Conservation (phyloP, 2,113 vertebrate genomes). For the Blennius ocellaris region DNA sequence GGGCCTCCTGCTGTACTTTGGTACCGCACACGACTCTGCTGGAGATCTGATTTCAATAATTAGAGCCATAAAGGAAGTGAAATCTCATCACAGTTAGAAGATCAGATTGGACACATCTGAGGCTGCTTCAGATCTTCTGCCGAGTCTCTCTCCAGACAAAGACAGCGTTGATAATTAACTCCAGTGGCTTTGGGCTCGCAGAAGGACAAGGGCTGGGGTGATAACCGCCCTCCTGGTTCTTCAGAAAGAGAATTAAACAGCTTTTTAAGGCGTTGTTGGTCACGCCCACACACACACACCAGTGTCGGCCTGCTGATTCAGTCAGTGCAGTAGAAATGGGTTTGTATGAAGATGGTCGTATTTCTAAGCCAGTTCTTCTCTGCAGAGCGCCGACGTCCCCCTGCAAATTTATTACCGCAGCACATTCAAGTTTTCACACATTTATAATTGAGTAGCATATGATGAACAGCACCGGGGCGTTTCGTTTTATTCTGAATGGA, state of each 20-base stretch:
- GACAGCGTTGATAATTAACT: slow-evolving; percentile 70
- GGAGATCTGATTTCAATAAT: slow-evolving; percentile 72
- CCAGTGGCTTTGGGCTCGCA: slow-evolving; percentile 46
- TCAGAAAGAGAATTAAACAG: slow-evolving; percentile 50
- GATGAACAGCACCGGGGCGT: slow-evolving; percentile 77
- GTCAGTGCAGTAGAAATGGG: not conserved
- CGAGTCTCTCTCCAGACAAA: slow-evolving; percentile 58
- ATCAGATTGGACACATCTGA: slow-evolving; percentile 69
- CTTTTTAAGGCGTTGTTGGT: slow-evolving; percentile 41
- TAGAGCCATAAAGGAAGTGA: slow-evolving; percentile 60
- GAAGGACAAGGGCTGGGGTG: slow-evolving; percentile 54
- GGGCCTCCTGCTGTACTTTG: not conserved
- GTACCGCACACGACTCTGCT: slow-evolving; percentile 40
- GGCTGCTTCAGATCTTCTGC: slow-evolving; percentile 64
- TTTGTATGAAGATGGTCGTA: too few species aligned
- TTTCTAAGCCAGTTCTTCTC: slow-evolving; percentile 37
- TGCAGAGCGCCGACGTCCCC: slow-evolving; percentile 44
- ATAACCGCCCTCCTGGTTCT: slow-evolving; percentile 63
- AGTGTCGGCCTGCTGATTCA: slow-evolving; percentile 12
- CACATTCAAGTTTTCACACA: slow-evolving; percentile 75
- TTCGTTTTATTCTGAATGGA: slow-evolving; percentile 75
- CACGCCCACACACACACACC: not conserved
- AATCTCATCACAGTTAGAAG: slow-evolving; percentile 53
- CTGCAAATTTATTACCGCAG: slow-evolving; percentile 78
- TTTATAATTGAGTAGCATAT: slow-evolving; percentile 81